Evolutionary conservation across 2,888 invertebrate species (phyloP).

Genomic region (Helicoverpa assulta): DNA sequence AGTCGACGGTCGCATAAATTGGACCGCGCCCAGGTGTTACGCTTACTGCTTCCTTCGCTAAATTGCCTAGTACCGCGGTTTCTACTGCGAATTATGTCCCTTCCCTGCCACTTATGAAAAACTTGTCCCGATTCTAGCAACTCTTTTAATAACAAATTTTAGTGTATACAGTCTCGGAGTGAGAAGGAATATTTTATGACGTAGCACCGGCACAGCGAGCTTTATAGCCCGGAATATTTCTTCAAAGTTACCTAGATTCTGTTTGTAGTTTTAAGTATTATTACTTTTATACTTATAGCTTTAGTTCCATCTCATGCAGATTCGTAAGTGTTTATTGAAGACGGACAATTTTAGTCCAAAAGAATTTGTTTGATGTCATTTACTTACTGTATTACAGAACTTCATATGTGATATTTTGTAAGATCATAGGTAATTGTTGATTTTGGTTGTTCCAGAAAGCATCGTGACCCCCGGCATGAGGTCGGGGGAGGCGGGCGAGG

Average conservation of each 20-base stretch:
- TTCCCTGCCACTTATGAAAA: conserved; percentile 28
- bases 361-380: neutral
- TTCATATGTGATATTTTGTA: neutral
- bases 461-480: conserved; percentile 90
- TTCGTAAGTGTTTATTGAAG: too few relatives aligned
- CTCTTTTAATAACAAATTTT: conserved; percentile 45
- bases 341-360: neutral
- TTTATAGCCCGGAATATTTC: conserved; percentile 20
- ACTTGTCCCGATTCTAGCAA: conserved; percentile 37
- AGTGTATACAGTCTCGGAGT: conserved; percentile 38
- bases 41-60: conserved; percentile 58
- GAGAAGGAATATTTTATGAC: conserved; percentile 44
- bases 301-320: too few relatives aligned
- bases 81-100: conserved; percentile 31
- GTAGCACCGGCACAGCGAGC: conserved; percentile 14
- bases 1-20: conserved; percentile 73
- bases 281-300: neutral
- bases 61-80: conserved; percentile 59
- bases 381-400: neutral
- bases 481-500: conserved; percentile 90
- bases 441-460: conserved; percentile 68
- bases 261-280: conserved; percentile 15
- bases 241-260: conserved; percentile 8
- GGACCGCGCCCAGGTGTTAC: conserved; percentile 74
- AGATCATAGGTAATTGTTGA: neutral